Evolutionary conservation across 1,140 invertebrate genomes (phyloP).

Genomic region (Periplaneta americana): DNA sequence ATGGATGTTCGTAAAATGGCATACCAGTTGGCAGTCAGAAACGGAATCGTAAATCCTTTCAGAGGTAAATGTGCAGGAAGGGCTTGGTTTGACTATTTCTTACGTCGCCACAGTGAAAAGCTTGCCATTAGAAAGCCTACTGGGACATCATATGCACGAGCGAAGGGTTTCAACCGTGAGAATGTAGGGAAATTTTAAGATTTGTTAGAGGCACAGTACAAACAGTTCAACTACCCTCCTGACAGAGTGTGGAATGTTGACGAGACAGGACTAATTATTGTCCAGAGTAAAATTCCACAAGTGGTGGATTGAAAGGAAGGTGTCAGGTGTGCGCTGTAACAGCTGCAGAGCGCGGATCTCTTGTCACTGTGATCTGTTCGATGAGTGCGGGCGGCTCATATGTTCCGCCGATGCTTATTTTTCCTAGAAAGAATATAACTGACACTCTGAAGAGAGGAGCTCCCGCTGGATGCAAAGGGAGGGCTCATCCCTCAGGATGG

Average conservation of each 20-base stretch:
- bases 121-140: constrained; percentile 23
- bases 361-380: constrained; percentile 35
- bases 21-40: too few relatives aligned
- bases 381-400: constrained; percentile 34
- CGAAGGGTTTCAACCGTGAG: constrained; percentile 28
- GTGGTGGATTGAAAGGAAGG: constrained; percentile 23
- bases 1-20: too few relatives aligned
- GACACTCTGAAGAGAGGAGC: constrained; percentile 30
- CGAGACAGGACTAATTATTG: constrained; percentile 34
- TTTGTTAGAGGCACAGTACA: constrained; percentile 18
- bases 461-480: constrained; percentile 30
- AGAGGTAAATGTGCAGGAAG: too few relatives aligned
- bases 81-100: constrained; percentile 24
- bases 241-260: constrained; percentile 33
- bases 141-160: constrained; percentile 27
- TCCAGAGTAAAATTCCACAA: constrained; percentile 27
- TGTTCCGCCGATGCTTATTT: constrained; percentile 39
- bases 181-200: constrained; percentile 27
- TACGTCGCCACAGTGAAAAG: constrained; percentile 18
- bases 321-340: constrained; percentile 25
- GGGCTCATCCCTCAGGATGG: constrained; percentile 33
- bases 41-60: too few relatives aligned
- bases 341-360: constrained; percentile 36
- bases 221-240: constrained; percentile 25
- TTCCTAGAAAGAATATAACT: constrained; percentile 33